These are phyloP conservation scores for Carettochelys insculpta DNA, from an alignment of 2,113 vertebrate genomes.

Conservation along the genomic window DNA sequence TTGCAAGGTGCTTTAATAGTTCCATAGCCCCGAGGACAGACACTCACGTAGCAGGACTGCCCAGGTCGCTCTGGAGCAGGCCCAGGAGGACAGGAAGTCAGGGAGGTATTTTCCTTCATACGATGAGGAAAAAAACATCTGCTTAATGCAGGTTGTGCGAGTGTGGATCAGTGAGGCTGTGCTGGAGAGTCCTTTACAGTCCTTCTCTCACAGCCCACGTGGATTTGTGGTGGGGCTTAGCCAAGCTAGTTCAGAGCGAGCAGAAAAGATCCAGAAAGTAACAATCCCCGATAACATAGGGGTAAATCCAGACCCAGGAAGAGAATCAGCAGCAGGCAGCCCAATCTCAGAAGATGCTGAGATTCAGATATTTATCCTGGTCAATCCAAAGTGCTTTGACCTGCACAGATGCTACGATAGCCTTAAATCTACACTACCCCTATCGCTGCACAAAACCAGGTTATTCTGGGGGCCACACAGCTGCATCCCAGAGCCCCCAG, in stretches of 20 bases:
- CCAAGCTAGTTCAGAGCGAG: not conserved
- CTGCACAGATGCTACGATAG: not conserved
- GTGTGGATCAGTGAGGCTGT: not conserved
- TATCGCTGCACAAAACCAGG: not conserved
- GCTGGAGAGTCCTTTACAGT: not conserved
- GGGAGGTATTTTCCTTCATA: not conserved
- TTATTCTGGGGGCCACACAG: not conserved
- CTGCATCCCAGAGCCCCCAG: not conserved
- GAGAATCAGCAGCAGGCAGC: not conserved
- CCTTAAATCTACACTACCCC: no score
- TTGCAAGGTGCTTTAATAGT: not conserved
- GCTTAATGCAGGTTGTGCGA: not conserved
- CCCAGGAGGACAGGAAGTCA: fast-evolving
- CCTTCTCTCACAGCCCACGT: not conserved
- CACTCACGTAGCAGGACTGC: not conserved
- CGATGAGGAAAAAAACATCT: not conserved
- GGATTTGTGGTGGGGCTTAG: not conserved
- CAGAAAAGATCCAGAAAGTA: not conserved
- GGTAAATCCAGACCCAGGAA: not conserved
- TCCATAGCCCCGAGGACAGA: not conserved
- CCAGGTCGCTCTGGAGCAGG: not conserved
- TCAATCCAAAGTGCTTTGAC: not conserved
- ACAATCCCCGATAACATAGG: not conserved
- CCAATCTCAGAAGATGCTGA: not conserved
- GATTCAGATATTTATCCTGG: not conserved